These are phyloP conservation scores for Glaucomys volans DNA, from an alignment of 2,113 vertebrate genomes.

Conservation along the genomic window DNA sequence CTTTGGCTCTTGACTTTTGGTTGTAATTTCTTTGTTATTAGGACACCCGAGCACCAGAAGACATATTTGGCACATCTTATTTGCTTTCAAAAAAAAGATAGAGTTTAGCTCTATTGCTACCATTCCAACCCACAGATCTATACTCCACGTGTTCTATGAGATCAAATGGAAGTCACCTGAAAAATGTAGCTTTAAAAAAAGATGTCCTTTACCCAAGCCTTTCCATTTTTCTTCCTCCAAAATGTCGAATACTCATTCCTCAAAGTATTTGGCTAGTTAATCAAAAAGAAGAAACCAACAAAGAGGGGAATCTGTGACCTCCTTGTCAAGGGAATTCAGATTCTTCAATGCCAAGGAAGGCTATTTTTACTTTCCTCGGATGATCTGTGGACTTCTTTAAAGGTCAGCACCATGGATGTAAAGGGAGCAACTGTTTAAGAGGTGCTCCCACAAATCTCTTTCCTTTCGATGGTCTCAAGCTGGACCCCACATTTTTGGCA, in stretches of 20 bases:
- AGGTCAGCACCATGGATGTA: conserved; percentile 28
- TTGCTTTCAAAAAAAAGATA: conserved; percentile 64
- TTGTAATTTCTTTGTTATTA: conserved; percentile 61
- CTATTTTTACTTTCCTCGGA: conserved; percentile 69
- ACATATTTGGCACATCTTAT: conserved; percentile 10
- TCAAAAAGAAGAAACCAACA: conserved; percentile 66
- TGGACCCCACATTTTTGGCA: not conserved
- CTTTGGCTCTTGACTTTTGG: not conserved
- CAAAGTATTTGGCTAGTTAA: conserved; percentile 61
- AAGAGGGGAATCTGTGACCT: conserved; percentile 62
- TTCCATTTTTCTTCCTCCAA: conserved; percentile 61
- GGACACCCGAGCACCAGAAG: not conserved
- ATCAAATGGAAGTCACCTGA: conserved; percentile 69
- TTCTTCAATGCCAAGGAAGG: conserved; percentile 61
- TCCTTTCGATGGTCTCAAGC: not conserved
- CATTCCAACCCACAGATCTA: conserved; percentile 71
- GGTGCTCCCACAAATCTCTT: not conserved
- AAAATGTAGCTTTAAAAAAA: conserved; percentile 66
- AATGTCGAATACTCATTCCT: conserved; percentile 46
- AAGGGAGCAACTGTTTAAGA: not conserved
- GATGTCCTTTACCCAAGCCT: conserved; percentile 49
- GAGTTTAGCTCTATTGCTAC: not conserved
- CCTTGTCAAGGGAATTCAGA: conserved; percentile 68
- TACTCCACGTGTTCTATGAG: conserved; percentile 17
- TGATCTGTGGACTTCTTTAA: conserved; percentile 30